Evolutionary conservation across 2,113 vertebrate species (phyloP), one percentile per base, ranked within the genome.

Genomic region (Pelecanus crispus): DNA sequence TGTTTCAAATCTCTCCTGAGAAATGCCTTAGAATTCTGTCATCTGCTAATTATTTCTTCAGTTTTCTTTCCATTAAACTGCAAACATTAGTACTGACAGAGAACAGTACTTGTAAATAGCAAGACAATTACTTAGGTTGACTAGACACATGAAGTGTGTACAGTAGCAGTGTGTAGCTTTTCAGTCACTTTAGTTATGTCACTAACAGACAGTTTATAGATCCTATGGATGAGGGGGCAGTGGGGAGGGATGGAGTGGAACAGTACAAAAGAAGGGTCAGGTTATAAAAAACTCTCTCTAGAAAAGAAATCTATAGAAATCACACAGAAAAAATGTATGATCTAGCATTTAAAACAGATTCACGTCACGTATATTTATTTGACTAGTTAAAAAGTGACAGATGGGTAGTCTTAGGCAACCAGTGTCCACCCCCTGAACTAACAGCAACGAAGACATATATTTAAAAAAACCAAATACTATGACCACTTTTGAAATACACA

Each of bases 401-500:
- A 65, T 22, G 5, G 9, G 6, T 28, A 45, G 15, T 50, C 59
- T 40, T 85, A 32, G 21, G 21, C n/a, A 94, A n/a, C 10, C 7
- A 34, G 2, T 47, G 8, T 29, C n/a, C 22, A 70, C 9, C 3
- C 17, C 7, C 20, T 52, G 13, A 81, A 36, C 24, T 36, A 73
- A 36, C 10, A 62, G 5, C 20, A 83, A 56, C 24, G 74, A 79
- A 68, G 25, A 2, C 4, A 9, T 31, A 19, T 17, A 72, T 83
- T 85, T 45, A 32, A 80, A 73, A 74, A 45, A 1, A 4, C 1
- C 24, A 47, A 73, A n/a, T 25, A 71, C 22, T 68, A 10, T 6
- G 16, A 12, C 0, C 0, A 63, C 4, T 77, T 91, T 68, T 70
- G 5, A 52, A 81, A 83, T 29, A 34, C 0, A n/a, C 1, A 55